Conservation (phyloP, 2,888 invertebrate species). For the Stictocephala bisonia region DNA sequence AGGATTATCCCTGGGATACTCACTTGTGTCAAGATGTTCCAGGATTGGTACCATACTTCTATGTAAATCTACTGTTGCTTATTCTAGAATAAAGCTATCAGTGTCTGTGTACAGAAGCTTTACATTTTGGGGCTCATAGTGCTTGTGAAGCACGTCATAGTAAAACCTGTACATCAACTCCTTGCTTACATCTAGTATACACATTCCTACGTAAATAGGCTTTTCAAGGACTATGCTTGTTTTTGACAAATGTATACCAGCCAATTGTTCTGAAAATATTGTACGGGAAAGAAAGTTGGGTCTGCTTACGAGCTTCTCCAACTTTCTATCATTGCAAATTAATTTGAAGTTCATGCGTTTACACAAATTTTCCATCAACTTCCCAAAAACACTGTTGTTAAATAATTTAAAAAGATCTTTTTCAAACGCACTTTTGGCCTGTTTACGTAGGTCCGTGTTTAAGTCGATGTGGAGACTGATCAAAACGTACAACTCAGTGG, state of each 20-base stretch:
- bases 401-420: neutral
- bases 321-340: neutral
- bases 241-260: constrained; percentile 2
- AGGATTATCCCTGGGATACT: constrained; percentile 35
- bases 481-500: constrained; percentile 59
- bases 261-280: constrained; percentile 47
- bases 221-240: neutral
- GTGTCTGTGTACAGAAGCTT: constrained; percentile 60
- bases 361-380: neutral
- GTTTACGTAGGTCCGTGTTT: constrained; percentile 11
- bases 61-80: constrained; percentile 62
- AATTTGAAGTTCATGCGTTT: constrained; percentile 3
- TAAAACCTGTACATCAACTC: neutral
- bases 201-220: neutral
- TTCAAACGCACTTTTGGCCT: neutral
- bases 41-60: constrained; percentile 54
- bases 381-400: constrained; percentile 6
- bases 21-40: constrained; percentile 56
- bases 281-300: constrained; percentile 22
- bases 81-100: constrained; percentile 57
- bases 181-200: neutral
- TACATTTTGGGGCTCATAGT: constrained; percentile 49
- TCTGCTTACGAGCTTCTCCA: neutral
- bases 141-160: constrained; percentile 53
- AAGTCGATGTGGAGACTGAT: constrained; percentile 53